Percentiles rank a stretch among this genome's conserved stretches.
Conservation (phyloP, 2,888 invertebrate genomes). For the Ormyrus thymus region DNA sequence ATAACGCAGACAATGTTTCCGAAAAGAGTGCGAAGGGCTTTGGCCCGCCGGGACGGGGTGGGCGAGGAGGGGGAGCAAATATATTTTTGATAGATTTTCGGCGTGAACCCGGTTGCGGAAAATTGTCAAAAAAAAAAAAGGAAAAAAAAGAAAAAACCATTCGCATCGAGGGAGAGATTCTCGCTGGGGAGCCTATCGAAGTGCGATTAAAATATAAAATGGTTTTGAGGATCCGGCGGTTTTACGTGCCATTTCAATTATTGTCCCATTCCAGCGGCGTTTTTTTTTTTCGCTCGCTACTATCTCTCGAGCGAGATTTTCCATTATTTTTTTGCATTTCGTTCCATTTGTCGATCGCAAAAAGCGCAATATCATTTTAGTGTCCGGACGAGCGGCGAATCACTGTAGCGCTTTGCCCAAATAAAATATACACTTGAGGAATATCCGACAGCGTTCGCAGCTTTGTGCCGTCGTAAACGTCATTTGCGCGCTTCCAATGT, state of each 20-base stretch:
- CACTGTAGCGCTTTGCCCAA: conserved; percentile 60
- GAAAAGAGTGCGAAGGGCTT: conserved; percentile 52
- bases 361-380: conserved; percentile 71
- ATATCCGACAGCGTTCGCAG: conserved; percentile 44
- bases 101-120: conserved; percentile 48
- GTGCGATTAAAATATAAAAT: conserved; percentile 72
- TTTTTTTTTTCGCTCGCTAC: conserved; percentile 62
- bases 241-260: conserved; percentile 72
- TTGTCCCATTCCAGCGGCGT: conserved; percentile 67
- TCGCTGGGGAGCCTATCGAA: conserved; percentile 63
- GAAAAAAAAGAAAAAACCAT: conserved; percentile 41
- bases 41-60: conserved; percentile 17
- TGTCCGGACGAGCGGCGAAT: conserved; percentile 65
- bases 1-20: conserved; percentile 52
- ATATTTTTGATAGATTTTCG: conserved; percentile 57
- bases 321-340: conserved; percentile 61
- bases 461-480: conserved; percentile 52
- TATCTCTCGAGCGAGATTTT: conserved; percentile 65
- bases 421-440: conserved; percentile 58
- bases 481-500: conserved; percentile 42
- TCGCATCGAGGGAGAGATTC: conserved; percentile 58
- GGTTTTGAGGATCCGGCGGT: conserved; percentile 70
- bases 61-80: conserved; percentile 40
- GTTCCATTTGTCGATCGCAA: conserved; percentile 65
- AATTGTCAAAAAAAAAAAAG: conserved; percentile 51